phyloP scores from a whole-genome alignment of 2,113 vertebrate genomes.

The Ailuropoda melanoleuca region DNA sequence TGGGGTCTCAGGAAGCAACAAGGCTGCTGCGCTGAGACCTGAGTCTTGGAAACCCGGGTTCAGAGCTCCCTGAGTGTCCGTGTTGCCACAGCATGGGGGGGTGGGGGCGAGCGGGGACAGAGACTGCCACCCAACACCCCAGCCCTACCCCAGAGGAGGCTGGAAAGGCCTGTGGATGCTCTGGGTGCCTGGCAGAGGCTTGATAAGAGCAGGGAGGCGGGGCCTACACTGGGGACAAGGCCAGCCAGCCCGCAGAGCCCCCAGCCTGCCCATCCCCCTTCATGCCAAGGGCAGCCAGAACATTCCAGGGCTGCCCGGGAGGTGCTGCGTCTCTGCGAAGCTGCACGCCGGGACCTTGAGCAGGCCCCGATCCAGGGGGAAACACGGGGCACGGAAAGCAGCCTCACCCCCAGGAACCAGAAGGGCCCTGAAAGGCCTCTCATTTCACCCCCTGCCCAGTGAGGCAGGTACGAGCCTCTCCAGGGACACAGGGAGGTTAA shows the following conservation, averaged over 20 bases:
- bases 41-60: rapidly evolving
- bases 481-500: background rate
- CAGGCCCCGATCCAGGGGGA: background rate
- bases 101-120: background rate
- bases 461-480: background rate
- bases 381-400: background rate
- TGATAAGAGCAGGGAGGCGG: conserved; percentile 37
- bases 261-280: background rate
- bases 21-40: rapidly evolving
- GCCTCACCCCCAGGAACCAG: background rate
- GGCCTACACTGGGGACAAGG: background rate
- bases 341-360: background rate
- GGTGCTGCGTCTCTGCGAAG: background rate
- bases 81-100: background rate
- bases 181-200: background rate
- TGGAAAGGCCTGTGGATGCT: background rate
- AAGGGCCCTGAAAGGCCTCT: background rate
- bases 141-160: background rate
- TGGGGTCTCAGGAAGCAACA: background rate
- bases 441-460: background rate
- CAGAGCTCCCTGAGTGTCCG: rapidly evolving
- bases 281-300: conserved; percentile 68
- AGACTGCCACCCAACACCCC: background rate
- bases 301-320: conserved; percentile 45
- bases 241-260: background rate